Base-by-base conservation (phyloP, 2,888 invertebrate species). In the Cheilosia soror region DNA sequence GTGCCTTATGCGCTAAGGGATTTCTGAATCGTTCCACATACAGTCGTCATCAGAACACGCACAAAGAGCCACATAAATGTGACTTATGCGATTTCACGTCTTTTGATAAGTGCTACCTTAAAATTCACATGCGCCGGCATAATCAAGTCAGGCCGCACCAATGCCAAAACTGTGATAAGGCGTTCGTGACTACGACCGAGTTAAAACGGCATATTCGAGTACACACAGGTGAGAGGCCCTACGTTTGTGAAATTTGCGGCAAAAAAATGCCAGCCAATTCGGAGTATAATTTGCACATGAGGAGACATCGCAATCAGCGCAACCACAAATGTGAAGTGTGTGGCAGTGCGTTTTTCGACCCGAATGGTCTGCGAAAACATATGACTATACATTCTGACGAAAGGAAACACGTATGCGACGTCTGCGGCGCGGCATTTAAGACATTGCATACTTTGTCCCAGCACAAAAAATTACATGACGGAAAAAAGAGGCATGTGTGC, bases 361-460 rank as follows among this genome's bases (percentile, higher is more conserved):
- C 78, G 4, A 72, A 77, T 27, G 49, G 72, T 3, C 20, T 83
- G 31, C 60, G 68, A 27, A 73, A 78, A 31, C 83, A 83, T 69
- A 73, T 69, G 63, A 73, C 72, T 2, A 63, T 68, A n/a, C 83
- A 83, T 68, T 83, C 83, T 3, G 15, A 44, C 2, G 83, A 78
- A 20, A 66, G 83, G 6, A 62, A 63, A n/a, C 83, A 83, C 9
- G 29, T 73, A 2, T 83, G 83, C 37, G 73, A 63, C n/a, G 53
- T 68, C n/a, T 83, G 83, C 13, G 78, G 83, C 3, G 68, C 83
- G 1, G 57, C 83, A 5, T 83, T 83, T 63, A 83, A 83, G 27
- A 55, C 68, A 9, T 73, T 69, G 33, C 73, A 78, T 13, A 78
- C 72, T 0, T 37, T 78, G 0, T 33, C 51, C 11, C 83, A 83